Base-by-base conservation (phyloP, 2,113 vertebrate species). In the Malurus alboscapulatus region DNA sequence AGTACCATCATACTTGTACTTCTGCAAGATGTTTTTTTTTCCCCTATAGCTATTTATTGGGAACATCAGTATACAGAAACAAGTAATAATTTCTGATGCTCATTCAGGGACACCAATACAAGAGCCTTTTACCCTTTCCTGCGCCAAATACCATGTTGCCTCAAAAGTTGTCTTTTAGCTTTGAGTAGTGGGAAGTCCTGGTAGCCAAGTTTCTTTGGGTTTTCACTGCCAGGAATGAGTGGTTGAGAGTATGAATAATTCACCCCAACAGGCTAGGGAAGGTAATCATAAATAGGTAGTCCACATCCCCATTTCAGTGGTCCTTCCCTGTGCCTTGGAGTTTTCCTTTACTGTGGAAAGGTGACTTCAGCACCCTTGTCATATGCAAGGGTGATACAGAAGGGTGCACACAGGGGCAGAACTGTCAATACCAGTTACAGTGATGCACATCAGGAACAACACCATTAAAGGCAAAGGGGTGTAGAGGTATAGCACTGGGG, bases 391-490 rank as follows among this genome's bases (percentile, higher is more conserved):
- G 45, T 67, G 77, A 47, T 14, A 47, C 59, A 77, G 20, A 65
- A 81, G 57, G 66, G 14, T 40, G 26, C 36, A 36, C 34, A 42
- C 72, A 79, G 71, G 42, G 38, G 17, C 29, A 5, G 3, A 34
- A 11, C 32, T 88, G 83, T 79, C 83, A 90, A 83, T 95, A 95
- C 7, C 65, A 78, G 48, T 87, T 84, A 84, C 18, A 72, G 27
- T 32, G 58, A 15, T 51, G 30, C 18, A 57, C 25, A 68, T 65
- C 48, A 72, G 48, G 66, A 84, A 6, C 12, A 75, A 5, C 17
- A 53, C 15, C 58, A 42, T 9, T 76, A 73, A 88, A 81, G 17
- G 74, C 55, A 80, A 55, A 88, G 29, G 16, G 2, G 21, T 72
- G 13, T 3, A 68, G 30, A 78, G 48, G 16, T 30, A 24, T 11